phyloP scores from a whole-genome alignment of 2,113 vertebrate species.

The Platysternon megacephalum region DNA sequence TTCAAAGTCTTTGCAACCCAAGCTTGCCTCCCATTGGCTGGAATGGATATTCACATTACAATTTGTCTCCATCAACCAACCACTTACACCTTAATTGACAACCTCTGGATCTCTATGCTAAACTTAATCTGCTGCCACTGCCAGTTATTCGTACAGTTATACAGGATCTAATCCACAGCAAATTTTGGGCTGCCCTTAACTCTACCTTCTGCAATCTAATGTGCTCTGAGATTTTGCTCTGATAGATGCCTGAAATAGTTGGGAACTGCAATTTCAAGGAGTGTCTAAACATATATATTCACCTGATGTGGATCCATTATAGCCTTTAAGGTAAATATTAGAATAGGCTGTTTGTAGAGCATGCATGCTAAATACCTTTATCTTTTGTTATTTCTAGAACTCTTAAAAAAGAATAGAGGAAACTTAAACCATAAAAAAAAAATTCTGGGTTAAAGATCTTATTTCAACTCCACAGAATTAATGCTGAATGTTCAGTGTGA shows the following conservation, averaged over 20 bases:
- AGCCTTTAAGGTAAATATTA: background rate
- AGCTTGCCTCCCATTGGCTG: background rate
- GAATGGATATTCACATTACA: background rate
- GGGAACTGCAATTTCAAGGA: background rate
- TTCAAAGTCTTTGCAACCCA: background rate
- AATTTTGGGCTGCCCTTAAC: background rate
- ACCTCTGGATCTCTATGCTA: background rate
- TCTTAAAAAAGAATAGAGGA: background rate
- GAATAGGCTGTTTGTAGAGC: background rate
- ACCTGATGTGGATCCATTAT: background rate
- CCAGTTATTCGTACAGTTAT: background rate
- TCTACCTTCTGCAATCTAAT: background rate
- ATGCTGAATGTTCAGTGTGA: conserved; percentile 34
- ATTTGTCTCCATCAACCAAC: background rate
- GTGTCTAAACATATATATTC: background rate
- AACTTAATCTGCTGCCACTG: too few relatives aligned
- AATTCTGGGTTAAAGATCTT: conserved; percentile 16
- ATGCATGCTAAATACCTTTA: background rate
- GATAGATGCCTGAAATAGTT: background rate
- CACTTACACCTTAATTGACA: background rate
- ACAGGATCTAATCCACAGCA: background rate
- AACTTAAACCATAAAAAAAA: background rate
- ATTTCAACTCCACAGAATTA: conserved; percentile 21
- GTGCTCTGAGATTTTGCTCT: background rate
- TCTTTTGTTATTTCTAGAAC: background rate